Conservation (phyloP, 2,797 vertebrate genomes). For the Sebastes itinus region DNA sequence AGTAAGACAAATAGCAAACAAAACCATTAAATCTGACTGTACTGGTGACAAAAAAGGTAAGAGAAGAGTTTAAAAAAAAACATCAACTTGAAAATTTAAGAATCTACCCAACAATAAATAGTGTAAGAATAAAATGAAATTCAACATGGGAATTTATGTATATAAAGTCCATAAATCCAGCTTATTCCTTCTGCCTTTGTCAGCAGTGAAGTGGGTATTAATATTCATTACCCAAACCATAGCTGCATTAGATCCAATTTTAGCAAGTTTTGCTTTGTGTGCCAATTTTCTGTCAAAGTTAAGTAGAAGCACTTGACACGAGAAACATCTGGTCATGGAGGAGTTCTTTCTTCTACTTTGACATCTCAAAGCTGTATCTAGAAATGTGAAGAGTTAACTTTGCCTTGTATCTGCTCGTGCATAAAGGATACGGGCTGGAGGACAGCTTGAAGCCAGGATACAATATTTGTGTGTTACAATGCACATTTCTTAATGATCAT, state of each 20-base stretch:
- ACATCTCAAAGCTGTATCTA: constrained; percentile 43
- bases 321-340: constrained; percentile 64
- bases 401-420: background rate
- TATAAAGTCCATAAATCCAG: constrained; percentile 44
- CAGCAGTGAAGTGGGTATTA: constrained; percentile 69
- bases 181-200: constrained; percentile 33
- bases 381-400: constrained; percentile 25
- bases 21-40: background rate
- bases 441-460: background rate
- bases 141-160: constrained; percentile 32
- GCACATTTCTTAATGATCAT: background rate
- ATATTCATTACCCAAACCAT: constrained; percentile 73
- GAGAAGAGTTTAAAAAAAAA: background rate
- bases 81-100: background rate
- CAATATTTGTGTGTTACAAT: constrained; percentile 2
- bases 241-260: constrained; percentile 63
- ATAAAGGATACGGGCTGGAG: background rate
- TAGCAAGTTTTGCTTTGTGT: constrained; percentile 41
- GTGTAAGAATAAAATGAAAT: background rate
- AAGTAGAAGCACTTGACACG: constrained; percentile 70
- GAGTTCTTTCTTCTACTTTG: constrained; percentile 45
- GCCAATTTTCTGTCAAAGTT: constrained; percentile 70
- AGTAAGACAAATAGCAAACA: constrained; percentile 10
- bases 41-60: background rate
- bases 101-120: constrained; percentile 11